Evolutionary conservation across 2,888 invertebrate genomes (phyloP).

Genomic region (Perdita meconis): DNA sequence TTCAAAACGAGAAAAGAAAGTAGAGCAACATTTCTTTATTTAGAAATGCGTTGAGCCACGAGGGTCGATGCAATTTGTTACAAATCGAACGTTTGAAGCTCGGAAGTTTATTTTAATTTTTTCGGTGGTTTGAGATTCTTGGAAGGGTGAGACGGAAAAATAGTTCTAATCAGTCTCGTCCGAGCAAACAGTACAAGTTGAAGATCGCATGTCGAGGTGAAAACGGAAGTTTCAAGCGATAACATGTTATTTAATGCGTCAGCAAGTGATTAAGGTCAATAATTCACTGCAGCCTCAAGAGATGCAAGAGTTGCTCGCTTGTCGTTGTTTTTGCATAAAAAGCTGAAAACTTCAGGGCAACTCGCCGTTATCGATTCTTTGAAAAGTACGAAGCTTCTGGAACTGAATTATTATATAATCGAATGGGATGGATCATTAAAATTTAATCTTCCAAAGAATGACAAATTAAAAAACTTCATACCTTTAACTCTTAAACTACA

Average conservation of each 20-base stretch:
- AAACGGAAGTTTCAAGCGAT: conserved; percentile 57
- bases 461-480: not conserved
- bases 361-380: conserved; percentile 1
- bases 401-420: not conserved
- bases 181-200: not conserved
- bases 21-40: too few relatives aligned
- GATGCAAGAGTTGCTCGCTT: conserved; percentile 14
- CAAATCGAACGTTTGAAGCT: too few relatives aligned
- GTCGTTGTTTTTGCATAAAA: conserved; percentile 3
- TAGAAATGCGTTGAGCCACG: not conserved
- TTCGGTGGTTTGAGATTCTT: not conserved
- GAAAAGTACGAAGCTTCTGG: not conserved
- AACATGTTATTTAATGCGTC: conserved; percentile 49
- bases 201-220: conserved; percentile 48
- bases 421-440: not conserved
- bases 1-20: too few relatives aligned
- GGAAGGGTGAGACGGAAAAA: not conserved
- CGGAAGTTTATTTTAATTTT: too few relatives aligned
- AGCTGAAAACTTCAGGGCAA: not conserved
- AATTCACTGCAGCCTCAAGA: conserved; percentile 42
- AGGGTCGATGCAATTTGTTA: not conserved
- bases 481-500: not conserved
- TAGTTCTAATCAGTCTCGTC: not conserved
- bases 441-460: not conserved
- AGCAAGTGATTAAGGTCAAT: conserved; percentile 58